Base-by-base conservation (phyloP, 2,888 invertebrate genomes). In the Euphydryas editha region DNA sequence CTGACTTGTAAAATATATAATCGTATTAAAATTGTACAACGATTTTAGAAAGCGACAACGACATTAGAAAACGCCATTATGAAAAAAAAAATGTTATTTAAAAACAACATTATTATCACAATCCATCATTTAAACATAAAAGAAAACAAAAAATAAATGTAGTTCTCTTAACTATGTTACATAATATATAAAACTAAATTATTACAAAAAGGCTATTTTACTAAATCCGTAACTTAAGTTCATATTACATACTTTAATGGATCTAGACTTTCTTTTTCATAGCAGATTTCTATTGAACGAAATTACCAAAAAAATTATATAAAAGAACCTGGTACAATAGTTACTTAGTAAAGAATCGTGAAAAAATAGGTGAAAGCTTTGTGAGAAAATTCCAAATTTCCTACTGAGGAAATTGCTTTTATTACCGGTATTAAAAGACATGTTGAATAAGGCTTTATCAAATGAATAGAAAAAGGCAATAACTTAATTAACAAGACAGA, bases 371-470 rank as follows among this genome's bases (percentile, higher is more conserved):
- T 55, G 60, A 65, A 66, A 57, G 51, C 39, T 58, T 65, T 69
- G 67, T 72, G 46, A 39, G 62, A 60, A 62, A 72, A 69, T 70
- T 72, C 78, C 80, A 86, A 86, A 87, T 88, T 87, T 88, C 87
- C 88, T 84, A 75, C 65, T 46, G 69, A 82, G 87, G 88, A 88
- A 89, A 88, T 88, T 87, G 74, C 74, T 72, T 75, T 73, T 75
- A 59, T 72, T 47, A 49, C 54, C 56, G 65, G 67, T 65, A 61
- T 70, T 68, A 47, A 67, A 72, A 62, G 62, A 65, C 66, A 51
- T 59, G 59, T 67, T 72, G 55, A 68, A 59, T 46, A 66, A 71
- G 55, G 72, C 67, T 66, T 68, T 58, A 61, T 58, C 24, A 24
- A 47, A 49, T 62, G 59, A 62, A 68, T 61, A 54, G 59, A 66